Evolutionary conservation across 2,797 vertebrate genomes (phyloP).

Genomic region (Sylvia borin): DNA sequence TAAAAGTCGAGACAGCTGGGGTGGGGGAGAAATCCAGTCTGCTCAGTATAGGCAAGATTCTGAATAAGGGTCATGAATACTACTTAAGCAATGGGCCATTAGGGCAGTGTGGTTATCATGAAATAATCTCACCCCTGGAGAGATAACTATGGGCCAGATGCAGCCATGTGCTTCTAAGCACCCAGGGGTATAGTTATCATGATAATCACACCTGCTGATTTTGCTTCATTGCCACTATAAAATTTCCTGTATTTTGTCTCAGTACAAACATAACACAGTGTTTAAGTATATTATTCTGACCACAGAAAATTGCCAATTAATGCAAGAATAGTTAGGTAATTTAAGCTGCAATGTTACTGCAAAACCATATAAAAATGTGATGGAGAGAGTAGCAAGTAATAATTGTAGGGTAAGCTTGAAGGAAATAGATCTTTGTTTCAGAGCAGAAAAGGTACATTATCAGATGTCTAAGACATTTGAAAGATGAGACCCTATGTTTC

Average conservation of each 20-base stretch:
- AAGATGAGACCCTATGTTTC: not conserved
- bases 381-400: not conserved
- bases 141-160: slow-evolving; percentile 60
- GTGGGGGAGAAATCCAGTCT: not conserved
- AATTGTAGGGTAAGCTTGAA: not conserved
- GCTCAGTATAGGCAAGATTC: not conserved
- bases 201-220: slow-evolving; percentile 68
- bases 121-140: slow-evolving; percentile 65
- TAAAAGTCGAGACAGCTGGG: not conserved
- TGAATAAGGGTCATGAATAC: slow-evolving; percentile 44
- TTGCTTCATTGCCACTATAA: slow-evolving; percentile 27
- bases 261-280: slow-evolving; percentile 12
- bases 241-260: slow-evolving; percentile 8
- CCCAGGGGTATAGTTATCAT: slow-evolving; percentile 47
- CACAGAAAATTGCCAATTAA: slow-evolving; percentile 63
- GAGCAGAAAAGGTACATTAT: not conserved
- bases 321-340: slow-evolving; percentile 8
- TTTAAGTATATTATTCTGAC: slow-evolving; percentile 54
- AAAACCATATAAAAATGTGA: not conserved
- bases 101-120: slow-evolving; percentile 20
- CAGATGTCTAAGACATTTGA: not conserved
- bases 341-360: not conserved
- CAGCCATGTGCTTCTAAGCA: slow-evolving; percentile 45
- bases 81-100: slow-evolving; percentile 46
- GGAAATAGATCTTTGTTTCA: not conserved